phyloP scores from a whole-genome alignment of 2,113 vertebrate genomes.

The Hyperoodon ampullatus region DNA sequence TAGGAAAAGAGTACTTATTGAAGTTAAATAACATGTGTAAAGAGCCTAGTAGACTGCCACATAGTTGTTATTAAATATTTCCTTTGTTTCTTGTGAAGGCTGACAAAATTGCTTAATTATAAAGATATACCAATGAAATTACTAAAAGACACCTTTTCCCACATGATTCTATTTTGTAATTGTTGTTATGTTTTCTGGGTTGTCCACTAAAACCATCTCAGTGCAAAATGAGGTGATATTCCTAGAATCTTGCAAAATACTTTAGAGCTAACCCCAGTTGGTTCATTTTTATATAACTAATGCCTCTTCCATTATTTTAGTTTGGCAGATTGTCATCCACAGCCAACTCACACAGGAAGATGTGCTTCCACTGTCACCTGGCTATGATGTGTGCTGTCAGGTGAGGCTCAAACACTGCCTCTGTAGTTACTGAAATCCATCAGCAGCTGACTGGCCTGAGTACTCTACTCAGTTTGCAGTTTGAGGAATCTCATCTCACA shows the following conservation, averaged over 20 bases:
- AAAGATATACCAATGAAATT: background rate
- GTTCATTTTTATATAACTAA: conserved; percentile 47
- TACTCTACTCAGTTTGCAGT: background rate
- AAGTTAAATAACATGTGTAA: background rate
- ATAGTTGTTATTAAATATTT: background rate
- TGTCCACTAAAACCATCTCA: conserved; percentile 2
- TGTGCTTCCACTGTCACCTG: background rate
- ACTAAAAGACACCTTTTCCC: background rate
- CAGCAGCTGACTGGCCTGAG: background rate
- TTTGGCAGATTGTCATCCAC: conserved; percentile 64
- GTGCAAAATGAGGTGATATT: background rate
- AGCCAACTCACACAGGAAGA: background rate
- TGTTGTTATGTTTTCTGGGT: background rate
- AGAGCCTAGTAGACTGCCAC: background rate
- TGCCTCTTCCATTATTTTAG: conserved; percentile 44
- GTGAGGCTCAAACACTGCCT: background rate
- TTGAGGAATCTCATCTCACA: background rate
- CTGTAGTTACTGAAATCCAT: conserved; percentile 31
- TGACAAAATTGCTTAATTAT: background rate
- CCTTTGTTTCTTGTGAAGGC: background rate
- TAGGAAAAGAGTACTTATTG: background rate
- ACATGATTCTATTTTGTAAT: background rate
- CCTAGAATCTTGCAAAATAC: conserved; percentile 29
- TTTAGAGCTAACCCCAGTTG: background rate
- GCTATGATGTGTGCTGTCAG: conserved; percentile 60